phyloP scores from a whole-genome alignment of 2,888 invertebrate species.

The Sesia apiformis region DNA sequence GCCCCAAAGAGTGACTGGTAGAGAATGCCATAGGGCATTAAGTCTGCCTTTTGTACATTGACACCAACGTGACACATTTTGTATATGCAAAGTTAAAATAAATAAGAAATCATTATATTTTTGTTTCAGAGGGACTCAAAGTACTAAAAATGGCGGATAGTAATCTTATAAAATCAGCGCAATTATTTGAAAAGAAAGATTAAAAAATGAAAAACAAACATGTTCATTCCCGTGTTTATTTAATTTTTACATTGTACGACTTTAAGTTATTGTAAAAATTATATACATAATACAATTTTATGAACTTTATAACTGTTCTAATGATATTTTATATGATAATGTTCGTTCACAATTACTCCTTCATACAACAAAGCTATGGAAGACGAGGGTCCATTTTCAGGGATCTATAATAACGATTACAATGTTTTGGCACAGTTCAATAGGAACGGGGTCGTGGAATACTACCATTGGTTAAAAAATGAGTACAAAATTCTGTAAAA shows the following conservation, averaged over 20 bases:
- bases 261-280: slow-evolving; percentile 62
- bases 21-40: no score
- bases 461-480: slow-evolving; percentile 17
- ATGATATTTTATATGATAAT: slow-evolving; percentile 25
- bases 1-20: no score
- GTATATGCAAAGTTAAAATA: neutral
- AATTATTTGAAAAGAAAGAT: slow-evolving; percentile 38
- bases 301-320: slow-evolving; percentile 48
- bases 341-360: slow-evolving; percentile 2
- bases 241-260: slow-evolving; percentile 51
- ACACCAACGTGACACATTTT: no score
- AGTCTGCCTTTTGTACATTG: no score
- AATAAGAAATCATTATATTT: slow-evolving; percentile 2
- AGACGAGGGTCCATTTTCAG: slow-evolving; percentile 56
- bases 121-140: slow-evolving; percentile 58
- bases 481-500: no score
- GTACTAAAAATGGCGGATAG: slow-evolving; percentile 42
- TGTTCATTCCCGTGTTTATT: slow-evolving; percentile 59
- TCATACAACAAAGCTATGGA: slow-evolving; percentile 39
- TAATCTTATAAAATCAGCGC: slow-evolving; percentile 40
- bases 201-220: slow-evolving; percentile 26
- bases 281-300: slow-evolving; percentile 50
- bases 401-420: slow-evolving; percentile 27
- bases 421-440: slow-evolving; percentile 57
- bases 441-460: slow-evolving; percentile 56